These are phyloP conservation scores for Bombus pyrosoma DNA, from an alignment of 1,140 invertebrate species.

Conservation along the genomic window DNA sequence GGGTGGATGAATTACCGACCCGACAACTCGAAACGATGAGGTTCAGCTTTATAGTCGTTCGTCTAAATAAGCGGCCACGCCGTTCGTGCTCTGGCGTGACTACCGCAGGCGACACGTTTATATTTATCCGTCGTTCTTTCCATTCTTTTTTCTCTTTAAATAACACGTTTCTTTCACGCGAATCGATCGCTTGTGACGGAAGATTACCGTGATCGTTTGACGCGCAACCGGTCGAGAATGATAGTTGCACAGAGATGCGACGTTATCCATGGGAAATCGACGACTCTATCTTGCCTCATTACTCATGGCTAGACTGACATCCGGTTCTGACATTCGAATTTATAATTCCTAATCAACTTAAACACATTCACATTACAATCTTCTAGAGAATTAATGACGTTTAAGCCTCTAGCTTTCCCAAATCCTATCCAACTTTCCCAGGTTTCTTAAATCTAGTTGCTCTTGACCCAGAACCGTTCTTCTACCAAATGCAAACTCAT, in stretches of 20 bases:
- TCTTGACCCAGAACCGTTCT: not conserved
- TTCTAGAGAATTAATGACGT: not conserved
- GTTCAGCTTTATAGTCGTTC: conserved; percentile 61
- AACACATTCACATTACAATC: not conserved
- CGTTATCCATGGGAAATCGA: conserved; percentile 11
- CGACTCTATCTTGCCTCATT: not conserved
- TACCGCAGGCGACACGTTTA: not conserved
- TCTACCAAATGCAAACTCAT: not conserved
- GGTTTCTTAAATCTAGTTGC: not conserved
- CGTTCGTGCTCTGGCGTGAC: not conserved
- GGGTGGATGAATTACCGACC: conserved; percentile 80
- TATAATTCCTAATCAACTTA: not conserved
- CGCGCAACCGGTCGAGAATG: not conserved
- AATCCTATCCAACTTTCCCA: not conserved
- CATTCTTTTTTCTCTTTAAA: conserved; percentile 15
- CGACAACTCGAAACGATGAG: conserved; percentile 60
- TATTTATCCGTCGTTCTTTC: conserved; percentile 16
- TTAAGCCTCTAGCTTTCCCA: not conserved
- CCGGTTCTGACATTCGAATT: not conserved
- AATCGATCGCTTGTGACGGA: conserved; percentile 14
- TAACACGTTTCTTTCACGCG: not conserved
- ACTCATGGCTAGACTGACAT: not conserved
- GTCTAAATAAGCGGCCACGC: conserved; percentile 66
- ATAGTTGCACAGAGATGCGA: not conserved
- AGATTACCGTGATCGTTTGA: conserved; percentile 16